These are phyloP conservation scores for Tauraco hartlaubi DNA, from an alignment of 2,797 vertebrate genomes.

Conservation along the genomic window DNA sequence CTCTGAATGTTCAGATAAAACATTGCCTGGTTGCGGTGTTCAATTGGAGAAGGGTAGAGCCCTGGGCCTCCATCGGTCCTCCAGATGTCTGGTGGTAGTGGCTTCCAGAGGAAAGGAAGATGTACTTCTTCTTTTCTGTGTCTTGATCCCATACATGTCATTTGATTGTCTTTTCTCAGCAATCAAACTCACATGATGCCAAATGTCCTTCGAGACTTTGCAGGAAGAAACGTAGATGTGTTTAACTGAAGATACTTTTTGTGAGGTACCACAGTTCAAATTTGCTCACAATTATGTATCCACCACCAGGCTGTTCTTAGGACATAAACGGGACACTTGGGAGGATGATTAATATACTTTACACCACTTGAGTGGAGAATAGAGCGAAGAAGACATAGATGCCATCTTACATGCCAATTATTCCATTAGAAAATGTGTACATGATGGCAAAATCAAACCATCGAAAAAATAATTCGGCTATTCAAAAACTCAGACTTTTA, in stretches of 20 bases:
- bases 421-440: not conserved
- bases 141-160: not conserved
- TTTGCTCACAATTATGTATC: not conserved
- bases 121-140: not conserved
- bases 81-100: not conserved
- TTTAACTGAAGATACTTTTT: not conserved
- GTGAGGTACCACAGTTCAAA: not conserved
- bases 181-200: too few species aligned
- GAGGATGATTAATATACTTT: not conserved
- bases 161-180: not conserved
- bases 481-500: not conserved
- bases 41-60: not conserved
- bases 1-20: not conserved
- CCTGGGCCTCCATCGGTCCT: not conserved
- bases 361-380: not conserved
- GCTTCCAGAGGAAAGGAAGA: not conserved
- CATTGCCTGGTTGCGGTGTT: rapidly evolving
- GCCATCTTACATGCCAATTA: not conserved
- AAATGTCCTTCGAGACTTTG: not conserved
- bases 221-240: rapidly evolving
- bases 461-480: not conserved
- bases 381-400: not conserved
- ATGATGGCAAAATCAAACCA: not conserved
- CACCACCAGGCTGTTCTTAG: not conserved
- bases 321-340: not conserved